Evolutionary conservation across 2,888 invertebrate species (phyloP), one percentile per base, ranked within the genome.

Genomic region (Mimumesa dahlbomi): DNA sequence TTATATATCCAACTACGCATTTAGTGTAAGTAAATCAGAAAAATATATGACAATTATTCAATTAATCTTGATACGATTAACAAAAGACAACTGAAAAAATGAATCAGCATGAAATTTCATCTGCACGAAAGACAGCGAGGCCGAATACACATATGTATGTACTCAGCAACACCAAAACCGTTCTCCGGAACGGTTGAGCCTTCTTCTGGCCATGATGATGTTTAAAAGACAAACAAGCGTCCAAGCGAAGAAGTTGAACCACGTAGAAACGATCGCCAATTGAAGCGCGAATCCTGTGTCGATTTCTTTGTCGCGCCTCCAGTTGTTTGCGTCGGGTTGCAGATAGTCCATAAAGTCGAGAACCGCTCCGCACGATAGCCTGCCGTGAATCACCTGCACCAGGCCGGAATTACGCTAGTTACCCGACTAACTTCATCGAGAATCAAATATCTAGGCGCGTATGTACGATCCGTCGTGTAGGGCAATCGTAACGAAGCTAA

Each of bases 261-360:
- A 94, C 0, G 94, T 91, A 0, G 92, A 88, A 11, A 92, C 83
- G 6, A 96, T 88, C 0, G 94, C 93, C 21, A 95, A 83, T 61
- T 93, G 93, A 53, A 95, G 90, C 9, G 94, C 91, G 2, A 93
- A 84, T 0, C 94, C 94, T 0, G 95, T 95, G 84, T 96, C 94
- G 38, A 96, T 95, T 73, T 92, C 92, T 49, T 93, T 93, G 7
- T 93, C 93, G 31, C 93, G 91, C 19, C 93, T 91, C 76, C 92
- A 92, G 74, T 93, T 92, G 50, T 92, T 93, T 0, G 92, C 91
- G 77, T 94, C 93, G 52, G 94, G 93, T 67, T 95, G 94, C 65
- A 96, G 90, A 81, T 94, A 96, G 86, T 96, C 96, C 95, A 96
- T 95, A 86, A 94, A 96, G 89, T 96, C 96, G 79, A 93, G 94